Conservation (phyloP, 2,888 invertebrate species). For the Drosophila engyochracea region DNA sequence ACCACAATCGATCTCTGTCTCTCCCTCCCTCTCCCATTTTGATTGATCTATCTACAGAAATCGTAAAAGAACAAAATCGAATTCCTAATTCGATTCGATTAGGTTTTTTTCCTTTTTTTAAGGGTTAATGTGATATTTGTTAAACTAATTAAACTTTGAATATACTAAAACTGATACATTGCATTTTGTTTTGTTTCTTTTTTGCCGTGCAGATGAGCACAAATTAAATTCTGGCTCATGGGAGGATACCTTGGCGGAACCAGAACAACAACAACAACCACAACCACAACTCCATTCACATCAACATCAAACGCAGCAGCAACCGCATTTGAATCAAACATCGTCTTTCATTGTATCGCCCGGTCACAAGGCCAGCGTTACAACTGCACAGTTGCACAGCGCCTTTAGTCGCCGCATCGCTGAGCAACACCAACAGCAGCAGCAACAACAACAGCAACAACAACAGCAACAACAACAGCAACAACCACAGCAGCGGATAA, state of each 20-base stretch:
- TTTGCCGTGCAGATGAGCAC: slow-evolving; percentile 88
- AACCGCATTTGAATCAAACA: slow-evolving; percentile 36
- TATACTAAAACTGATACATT: not conserved
- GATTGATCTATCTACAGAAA: not conserved
- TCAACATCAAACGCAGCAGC: slow-evolving; percentile 11
- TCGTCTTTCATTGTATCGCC: slow-evolving; percentile 32
- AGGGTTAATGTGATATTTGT: not conserved
- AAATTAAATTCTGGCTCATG: slow-evolving; percentile 91
- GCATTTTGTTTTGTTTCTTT: not conserved
- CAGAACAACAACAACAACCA: slow-evolving; percentile 21
- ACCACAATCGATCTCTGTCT: not conserved
- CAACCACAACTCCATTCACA: slow-evolving; percentile 23
- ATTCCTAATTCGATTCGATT: not conserved
- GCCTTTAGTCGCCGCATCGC: slow-evolving; percentile 73
- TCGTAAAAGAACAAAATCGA: not conserved
- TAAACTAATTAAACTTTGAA: not conserved
- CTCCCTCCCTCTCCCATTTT: not conserved
- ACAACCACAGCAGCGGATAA: slow-evolving; percentile 50
- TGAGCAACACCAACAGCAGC: slow-evolving; percentile 62
- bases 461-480: not conserved
- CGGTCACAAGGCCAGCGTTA: slow-evolving; percentile 73
- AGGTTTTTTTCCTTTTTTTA: not conserved
- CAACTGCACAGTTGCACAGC: slow-evolving; percentile 83
- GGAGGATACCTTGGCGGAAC: slow-evolving; percentile 87
- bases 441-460: slow-evolving; percentile 46